Percentiles rank a stretch among this genome's conserved stretches.
Evolutionary conservation across 2,888 invertebrate species (phyloP).

Genomic region (Cenopis cana): DNA sequence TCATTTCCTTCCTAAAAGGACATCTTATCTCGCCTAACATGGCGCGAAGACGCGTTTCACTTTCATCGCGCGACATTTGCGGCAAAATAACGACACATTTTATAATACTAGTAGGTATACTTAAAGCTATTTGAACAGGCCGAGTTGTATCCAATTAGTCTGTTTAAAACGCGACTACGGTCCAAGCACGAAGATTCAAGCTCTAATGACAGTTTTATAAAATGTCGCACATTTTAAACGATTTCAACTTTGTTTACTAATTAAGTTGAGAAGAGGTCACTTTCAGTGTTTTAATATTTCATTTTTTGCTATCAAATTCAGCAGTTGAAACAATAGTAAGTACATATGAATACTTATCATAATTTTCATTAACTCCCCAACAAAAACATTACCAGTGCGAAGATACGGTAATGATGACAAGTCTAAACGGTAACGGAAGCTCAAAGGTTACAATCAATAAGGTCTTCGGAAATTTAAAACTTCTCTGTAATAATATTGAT

Average conservation of each 20-base stretch:
- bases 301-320: too few species aligned
- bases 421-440: not conserved
- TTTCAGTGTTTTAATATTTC: too few species aligned
- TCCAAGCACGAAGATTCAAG: too few species aligned
- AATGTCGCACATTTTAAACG: too few species aligned
- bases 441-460: constrained; percentile 1
- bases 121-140: too few species aligned
- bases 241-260: not conserved
- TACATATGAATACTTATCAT: too few species aligned
- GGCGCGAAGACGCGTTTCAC: constrained; percentile 16
- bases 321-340: too few species aligned
- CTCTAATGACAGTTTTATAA: too few species aligned
- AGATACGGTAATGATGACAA: constrained; percentile 5
- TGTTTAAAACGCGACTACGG: too few species aligned
- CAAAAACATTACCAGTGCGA: not conserved
- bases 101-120: too few species aligned
- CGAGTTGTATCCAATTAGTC: too few species aligned
- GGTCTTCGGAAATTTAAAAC: not conserved
- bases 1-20: constrained; percentile 16
- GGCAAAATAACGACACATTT: not conserved
- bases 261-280: not conserved
- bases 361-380: not conserved
- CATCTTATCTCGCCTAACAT: constrained; percentile 12
- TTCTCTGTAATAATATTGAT: not conserved
- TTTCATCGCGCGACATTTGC: constrained; percentile 2